These are phyloP conservation scores for Scotopteryx bipunctaria DNA, from an alignment of 2,888 invertebrate genomes.

Conservation along the genomic window DNA sequence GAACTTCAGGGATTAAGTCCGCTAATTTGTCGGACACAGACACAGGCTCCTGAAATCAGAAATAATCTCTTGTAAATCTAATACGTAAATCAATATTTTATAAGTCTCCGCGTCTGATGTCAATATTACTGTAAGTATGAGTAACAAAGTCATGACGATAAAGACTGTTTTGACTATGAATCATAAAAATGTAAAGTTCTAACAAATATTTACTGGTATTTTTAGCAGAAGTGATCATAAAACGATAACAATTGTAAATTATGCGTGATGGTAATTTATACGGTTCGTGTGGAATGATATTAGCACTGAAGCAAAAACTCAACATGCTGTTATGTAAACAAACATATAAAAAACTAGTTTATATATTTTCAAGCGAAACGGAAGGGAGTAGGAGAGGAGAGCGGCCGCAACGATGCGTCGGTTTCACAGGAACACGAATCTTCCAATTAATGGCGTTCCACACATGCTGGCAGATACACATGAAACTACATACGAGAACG, in stretches of 20 bases:
- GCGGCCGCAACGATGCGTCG: slow-evolving; percentile 33
- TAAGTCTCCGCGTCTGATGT: not conserved
- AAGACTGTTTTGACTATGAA: too few species aligned
- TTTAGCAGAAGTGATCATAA: slow-evolving; percentile 1
- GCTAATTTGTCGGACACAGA: slow-evolving; percentile 69
- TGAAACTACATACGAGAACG: slow-evolving; percentile 70
- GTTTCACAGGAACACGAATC: slow-evolving; percentile 43
- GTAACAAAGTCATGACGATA: not conserved
- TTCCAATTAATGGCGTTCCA: slow-evolving; percentile 68
- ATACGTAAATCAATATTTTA: not conserved
- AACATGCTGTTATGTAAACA: slow-evolving; percentile 55
- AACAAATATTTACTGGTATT: slow-evolving; percentile 9
- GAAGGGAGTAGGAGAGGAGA: slow-evolving; percentile 47
- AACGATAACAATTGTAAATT: slow-evolving; percentile 4
- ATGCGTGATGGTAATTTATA: slow-evolving; percentile 4
- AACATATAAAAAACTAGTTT: slow-evolving; percentile 31
- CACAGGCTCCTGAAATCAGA: slow-evolving; percentile 63
- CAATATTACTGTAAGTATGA: not conserved
- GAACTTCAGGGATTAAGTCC: slow-evolving; percentile 73
- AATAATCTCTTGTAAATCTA: not conserved
- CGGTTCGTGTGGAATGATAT: slow-evolving; percentile 37
- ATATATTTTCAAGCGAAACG: slow-evolving; percentile 47
- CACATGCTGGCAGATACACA: slow-evolving; percentile 76
- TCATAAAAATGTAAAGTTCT: slow-evolving; percentile 1
- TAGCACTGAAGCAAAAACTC: slow-evolving; percentile 61